Evolutionary conservation across 1,140 invertebrate species (phyloP).

Genomic region (Aethina tumida): DNA sequence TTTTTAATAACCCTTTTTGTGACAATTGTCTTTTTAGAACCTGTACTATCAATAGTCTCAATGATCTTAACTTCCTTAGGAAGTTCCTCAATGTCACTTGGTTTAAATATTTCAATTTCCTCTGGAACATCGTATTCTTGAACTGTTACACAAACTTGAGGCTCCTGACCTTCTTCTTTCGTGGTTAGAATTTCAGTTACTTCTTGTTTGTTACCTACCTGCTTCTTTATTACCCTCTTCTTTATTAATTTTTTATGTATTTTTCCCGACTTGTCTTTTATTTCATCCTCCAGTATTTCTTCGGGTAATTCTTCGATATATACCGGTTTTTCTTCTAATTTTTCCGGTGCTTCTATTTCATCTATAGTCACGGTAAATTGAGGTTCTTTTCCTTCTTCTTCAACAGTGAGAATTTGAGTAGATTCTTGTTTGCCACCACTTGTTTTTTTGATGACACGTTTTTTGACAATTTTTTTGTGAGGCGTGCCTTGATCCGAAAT

Average conservation of each 20-base stretch:
- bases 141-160: slow-evolving; percentile 34
- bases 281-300: slow-evolving; percentile 30
- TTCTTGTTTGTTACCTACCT: slow-evolving; percentile 35
- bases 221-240: slow-evolving; percentile 35
- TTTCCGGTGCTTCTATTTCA: slow-evolving; percentile 27
- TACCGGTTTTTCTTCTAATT: slow-evolving; percentile 24
- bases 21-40: slow-evolving; percentile 27
- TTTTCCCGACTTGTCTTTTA: slow-evolving; percentile 22
- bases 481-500: slow-evolving; percentile 27
- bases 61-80: slow-evolving; percentile 26
- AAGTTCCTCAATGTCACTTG: slow-evolving; percentile 24
- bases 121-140: slow-evolving; percentile 16
- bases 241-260: slow-evolving; percentile 33
- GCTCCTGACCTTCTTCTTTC: slow-evolving; percentile 38
- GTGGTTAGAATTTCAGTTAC: slow-evolving; percentile 39
- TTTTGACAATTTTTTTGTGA: slow-evolving; percentile 36
- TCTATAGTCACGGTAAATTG: slow-evolving; percentile 30
- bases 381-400: slow-evolving; percentile 37
- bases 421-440: slow-evolving; percentile 33
- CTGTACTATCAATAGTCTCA: too few species aligned
- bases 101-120: slow-evolving; percentile 18
- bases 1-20: slow-evolving; percentile 27
- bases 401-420: slow-evolving; percentile 38
- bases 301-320: slow-evolving; percentile 32
- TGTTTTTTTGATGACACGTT: slow-evolving; percentile 29